These are phyloP conservation scores for Bubo scandiacus DNA, from an alignment of 2,113 vertebrate species.

Conservation along the genomic window DNA sequence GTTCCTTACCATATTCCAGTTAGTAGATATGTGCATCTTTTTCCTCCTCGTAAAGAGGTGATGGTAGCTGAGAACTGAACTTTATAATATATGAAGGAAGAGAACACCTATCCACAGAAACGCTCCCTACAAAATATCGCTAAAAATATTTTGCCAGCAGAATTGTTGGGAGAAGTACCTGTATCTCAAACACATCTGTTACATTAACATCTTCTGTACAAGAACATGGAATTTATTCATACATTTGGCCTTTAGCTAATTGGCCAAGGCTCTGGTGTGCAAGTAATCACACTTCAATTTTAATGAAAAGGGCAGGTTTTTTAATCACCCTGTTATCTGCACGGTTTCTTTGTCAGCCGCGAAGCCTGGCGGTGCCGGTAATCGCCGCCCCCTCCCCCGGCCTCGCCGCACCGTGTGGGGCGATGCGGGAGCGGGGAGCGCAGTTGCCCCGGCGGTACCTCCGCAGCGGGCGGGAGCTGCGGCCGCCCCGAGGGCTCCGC, in stretches of 20 bases:
- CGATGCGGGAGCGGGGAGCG: not conserved
- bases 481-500: not conserved
- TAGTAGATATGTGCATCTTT: not conserved
- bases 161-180: not conserved
- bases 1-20: not conserved
- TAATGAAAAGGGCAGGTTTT: not conserved
- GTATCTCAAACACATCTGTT: not conserved
- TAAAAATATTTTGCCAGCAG: not conserved
- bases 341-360: not conserved
- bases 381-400: not conserved
- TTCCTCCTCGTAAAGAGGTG: not conserved
- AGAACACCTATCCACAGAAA: not conserved
- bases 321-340: not conserved
- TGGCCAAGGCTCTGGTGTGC: not conserved
- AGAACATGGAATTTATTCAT: not conserved
- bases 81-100: not conserved
- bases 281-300: not conserved
- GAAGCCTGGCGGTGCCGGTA: not conserved
- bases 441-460: not conserved
- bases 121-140: not conserved
- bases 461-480: not conserved
- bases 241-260: not conserved
- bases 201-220: not conserved
- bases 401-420: not conserved
- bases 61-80: not conserved